Conservation (phyloP, 2,113 vertebrate genomes). For the Poeciliopsis occidentalis region DNA sequence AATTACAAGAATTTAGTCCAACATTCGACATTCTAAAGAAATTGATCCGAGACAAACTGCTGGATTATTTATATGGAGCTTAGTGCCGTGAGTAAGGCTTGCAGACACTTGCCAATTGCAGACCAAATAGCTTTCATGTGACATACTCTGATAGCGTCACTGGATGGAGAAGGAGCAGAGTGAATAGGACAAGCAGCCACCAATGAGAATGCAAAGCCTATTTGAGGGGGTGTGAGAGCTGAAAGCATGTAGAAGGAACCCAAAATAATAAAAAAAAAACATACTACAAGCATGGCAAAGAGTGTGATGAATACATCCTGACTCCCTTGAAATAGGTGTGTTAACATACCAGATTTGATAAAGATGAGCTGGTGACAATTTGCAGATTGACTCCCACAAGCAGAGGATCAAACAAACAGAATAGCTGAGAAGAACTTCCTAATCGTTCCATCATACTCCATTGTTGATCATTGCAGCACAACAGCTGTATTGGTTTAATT, state of each 20-base stretch:
- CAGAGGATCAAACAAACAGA: not conserved
- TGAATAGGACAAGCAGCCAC: not conserved
- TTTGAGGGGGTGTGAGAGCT: not conserved
- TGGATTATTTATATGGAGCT: not conserved
- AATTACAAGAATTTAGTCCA: not conserved
- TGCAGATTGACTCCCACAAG: not conserved
- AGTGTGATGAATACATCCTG: not conserved
- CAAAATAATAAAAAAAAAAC: not conserved
- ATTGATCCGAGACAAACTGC: not conserved
- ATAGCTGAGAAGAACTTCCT: not conserved
- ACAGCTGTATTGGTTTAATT: not conserved
- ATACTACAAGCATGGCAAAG: not conserved
- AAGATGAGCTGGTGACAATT: not conserved
- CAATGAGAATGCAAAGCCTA: not conserved
- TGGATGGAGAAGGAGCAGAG: not conserved
- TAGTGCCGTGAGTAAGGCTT: not conserved
- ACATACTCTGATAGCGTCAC: not conserved
- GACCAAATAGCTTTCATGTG: not conserved
- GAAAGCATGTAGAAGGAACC: not conserved
- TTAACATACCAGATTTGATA: not conserved
- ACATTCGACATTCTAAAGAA: not conserved
- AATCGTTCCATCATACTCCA: not conserved
- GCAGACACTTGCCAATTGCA: not conserved
- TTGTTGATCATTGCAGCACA: not conserved
- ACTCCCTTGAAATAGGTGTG: not conserved